Evolutionary conservation across 2,797 vertebrate genomes (phyloP).

Genomic region (Podargus strigoides): DNA sequence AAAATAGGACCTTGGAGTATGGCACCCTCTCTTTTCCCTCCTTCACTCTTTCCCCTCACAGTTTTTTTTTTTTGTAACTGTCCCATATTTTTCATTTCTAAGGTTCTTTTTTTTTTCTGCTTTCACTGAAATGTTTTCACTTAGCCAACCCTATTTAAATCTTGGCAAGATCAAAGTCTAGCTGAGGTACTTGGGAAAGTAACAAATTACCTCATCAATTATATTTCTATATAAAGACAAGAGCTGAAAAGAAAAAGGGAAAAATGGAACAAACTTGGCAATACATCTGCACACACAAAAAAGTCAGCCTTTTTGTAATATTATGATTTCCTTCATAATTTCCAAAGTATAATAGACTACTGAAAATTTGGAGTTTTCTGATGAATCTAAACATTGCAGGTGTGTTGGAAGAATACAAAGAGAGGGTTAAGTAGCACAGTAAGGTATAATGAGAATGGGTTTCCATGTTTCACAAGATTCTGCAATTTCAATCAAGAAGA

Average conservation of each 20-base stretch:
- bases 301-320: neutral
- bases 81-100: neutral
- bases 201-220: neutral
- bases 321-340: neutral
- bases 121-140: constrained; percentile 7
- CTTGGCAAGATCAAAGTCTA: neutral
- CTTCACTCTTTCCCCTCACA: too few relatives aligned
- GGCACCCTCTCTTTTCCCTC: neutral
- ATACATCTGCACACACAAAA: neutral
- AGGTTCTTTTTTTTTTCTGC: neutral
- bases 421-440: neutral
- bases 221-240: neutral
- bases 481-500: neutral
- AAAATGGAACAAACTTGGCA: neutral
- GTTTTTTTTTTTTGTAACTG: neutral
- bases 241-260: neutral
- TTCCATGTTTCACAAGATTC: neutral
- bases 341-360: neutral
- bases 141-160: constrained; percentile 12
- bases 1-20: neutral
- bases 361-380: neutral
- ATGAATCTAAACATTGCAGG: neutral
- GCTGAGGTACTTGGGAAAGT: neutral
- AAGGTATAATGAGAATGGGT: neutral
- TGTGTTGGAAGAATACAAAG: neutral